Evolutionary conservation across 2,113 vertebrate genomes (phyloP).

Genomic region (Panthera tigris): DNA sequence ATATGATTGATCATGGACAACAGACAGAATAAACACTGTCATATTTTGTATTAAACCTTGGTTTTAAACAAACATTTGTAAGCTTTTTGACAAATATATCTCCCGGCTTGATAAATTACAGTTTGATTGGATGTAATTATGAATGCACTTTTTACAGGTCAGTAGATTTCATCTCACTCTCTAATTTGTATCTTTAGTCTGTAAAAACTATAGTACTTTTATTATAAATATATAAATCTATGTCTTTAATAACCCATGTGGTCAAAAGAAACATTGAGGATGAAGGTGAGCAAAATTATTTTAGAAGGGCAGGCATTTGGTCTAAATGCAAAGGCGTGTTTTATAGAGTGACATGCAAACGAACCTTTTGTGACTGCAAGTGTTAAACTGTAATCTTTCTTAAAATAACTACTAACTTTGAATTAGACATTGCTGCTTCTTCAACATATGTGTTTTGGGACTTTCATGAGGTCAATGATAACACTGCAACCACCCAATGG

Average conservation of each 20-base stretch:
- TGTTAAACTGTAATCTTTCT: neutral
- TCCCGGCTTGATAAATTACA: neutral
- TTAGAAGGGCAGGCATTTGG: neutral
- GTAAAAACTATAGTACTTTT: neutral
- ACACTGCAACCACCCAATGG: neutral
- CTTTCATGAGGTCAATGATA: neutral
- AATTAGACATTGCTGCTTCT: neutral
- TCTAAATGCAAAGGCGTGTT: neutral
- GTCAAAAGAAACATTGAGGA: neutral
- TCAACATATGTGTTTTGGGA: neutral
- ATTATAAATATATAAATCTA: neutral
- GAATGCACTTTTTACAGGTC: neutral
- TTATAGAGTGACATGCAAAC: neutral
- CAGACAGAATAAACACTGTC: neutral
- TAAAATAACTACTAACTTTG: neutral
- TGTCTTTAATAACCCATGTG: neutral
- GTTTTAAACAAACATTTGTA: neutral
- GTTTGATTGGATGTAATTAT: neutral
- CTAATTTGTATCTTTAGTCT: neutral
- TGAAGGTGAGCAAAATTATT: neutral
- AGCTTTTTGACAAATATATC: neutral
- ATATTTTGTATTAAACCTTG: neutral
- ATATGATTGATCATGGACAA: neutral
- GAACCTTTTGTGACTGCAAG: neutral
- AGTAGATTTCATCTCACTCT: neutral